Evolutionary conservation across 2,797 vertebrate genomes (phyloP).

Genomic region (Gymnothorax javanicus): DNA sequence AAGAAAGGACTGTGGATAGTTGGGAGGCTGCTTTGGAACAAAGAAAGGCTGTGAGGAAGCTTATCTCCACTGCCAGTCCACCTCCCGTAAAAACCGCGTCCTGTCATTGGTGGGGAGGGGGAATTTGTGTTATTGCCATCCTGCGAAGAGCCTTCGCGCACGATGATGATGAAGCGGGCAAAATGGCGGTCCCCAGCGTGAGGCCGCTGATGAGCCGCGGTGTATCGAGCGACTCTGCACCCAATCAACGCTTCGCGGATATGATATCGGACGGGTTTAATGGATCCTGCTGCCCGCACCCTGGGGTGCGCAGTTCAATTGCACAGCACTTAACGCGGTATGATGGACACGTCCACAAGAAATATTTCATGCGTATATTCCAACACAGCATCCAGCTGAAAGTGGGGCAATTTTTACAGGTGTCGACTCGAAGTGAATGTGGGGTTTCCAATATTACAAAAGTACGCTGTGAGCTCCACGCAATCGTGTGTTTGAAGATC

Average conservation of each 20-base stretch:
- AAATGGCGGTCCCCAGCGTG: not conserved
- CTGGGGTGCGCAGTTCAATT: not conserved
- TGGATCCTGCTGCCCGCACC: not conserved
- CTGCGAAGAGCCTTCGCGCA: not conserved
- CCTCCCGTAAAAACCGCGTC: not conserved
- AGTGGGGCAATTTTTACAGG: not conserved
- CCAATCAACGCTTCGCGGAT: not conserved
- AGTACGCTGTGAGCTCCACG: not conserved
- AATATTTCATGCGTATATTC: not conserved
- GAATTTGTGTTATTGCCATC: constrained; percentile 31
- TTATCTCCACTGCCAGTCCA: not conserved
- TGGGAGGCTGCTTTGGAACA: not conserved
- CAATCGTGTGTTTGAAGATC: not conserved
- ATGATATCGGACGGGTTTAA: not conserved
- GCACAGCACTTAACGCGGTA: not conserved
- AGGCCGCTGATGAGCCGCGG: not conserved
- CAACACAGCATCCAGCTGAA: not conserved
- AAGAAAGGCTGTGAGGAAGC: not conserved
- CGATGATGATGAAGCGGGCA: not conserved
- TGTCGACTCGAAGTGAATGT: not conserved
- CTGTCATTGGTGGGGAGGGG: not conserved
- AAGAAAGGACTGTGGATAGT: not conserved
- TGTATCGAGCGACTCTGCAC: too few relatives aligned
- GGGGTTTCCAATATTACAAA: not conserved
- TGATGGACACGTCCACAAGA: not conserved